Base-by-base conservation (phyloP, 2,113 vertebrate species). In the Scomber japonicus region DNA sequence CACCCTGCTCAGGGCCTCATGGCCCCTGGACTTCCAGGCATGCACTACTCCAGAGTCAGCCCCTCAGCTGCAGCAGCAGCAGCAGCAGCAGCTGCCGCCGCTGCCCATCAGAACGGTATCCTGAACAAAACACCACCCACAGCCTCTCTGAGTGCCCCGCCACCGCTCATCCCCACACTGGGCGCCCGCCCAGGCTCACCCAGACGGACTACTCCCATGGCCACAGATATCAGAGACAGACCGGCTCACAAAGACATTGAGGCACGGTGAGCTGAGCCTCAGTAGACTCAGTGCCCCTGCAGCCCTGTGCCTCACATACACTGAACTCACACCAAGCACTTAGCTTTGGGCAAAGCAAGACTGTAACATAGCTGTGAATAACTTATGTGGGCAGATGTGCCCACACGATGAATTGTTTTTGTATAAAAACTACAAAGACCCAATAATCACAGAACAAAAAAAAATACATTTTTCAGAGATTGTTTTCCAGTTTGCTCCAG, bases 241-340 rank as follows among this genome's bases (percentile, higher is more conserved):
- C 95, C 97, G 0, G 92, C 97, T 21, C 97, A 98, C 92, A 99
- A 99, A 95, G 97, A 99, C 93, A 99, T 99, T 0, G 98, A 99
- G 89, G 97, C 98, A 4, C 97, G 98, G 87, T 99, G 95, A 97
- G 89, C 77, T 55, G 64, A 61, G 1, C 21, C 49, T 75, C 62
- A 12, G 13, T 13, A 65, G 63, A 76, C 64, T 27, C 40, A 0
- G 50, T 21, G 44, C 14, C 57, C 65, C 67, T 27, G 46, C 73
- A 75, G 82, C 81, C 78, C 75, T 68, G 90, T 91, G 88, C 88
- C 90, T 87, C 80, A 70, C 81, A 62, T 65, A 88, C 88, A 76
- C 81, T 82, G 80, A 92, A 92, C 92, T 92, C 87, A 77, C 85
- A 93, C 91, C 88, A 71, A 94, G 93, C 94, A 94, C 93, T 94